These are phyloP conservation scores for Panonychus citri DNA, from an alignment of 1,140 invertebrate species.

Conservation along the genomic window DNA sequence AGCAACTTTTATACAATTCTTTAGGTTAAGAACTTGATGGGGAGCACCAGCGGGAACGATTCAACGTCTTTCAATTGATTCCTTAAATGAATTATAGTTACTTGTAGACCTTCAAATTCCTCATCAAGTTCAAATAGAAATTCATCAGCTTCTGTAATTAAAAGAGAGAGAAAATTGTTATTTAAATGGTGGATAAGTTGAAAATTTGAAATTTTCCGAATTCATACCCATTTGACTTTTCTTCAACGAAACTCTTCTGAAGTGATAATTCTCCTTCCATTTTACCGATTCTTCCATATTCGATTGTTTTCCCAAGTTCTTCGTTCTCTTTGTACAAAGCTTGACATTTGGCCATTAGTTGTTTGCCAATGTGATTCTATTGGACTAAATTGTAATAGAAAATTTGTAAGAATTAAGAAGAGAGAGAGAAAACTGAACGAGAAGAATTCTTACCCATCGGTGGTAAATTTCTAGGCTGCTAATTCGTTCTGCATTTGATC, in stretches of 20 bases:
- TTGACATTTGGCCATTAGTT: slow-evolving; percentile 89
- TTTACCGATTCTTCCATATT: slow-evolving; percentile 78
- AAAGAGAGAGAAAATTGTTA: slow-evolving; percentile 17
- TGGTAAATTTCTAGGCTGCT: slow-evolving; percentile 94
- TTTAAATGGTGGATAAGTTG: background rate
- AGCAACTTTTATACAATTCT: too few relatives aligned
- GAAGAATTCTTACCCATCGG: slow-evolving; percentile 47
- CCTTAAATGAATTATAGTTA: slow-evolving; percentile 77
- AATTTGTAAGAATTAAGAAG: slow-evolving; percentile 6
- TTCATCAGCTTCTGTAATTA: slow-evolving; percentile 78
- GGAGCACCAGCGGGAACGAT: too few relatives aligned
- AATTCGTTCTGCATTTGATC: slow-evolving; percentile 95
- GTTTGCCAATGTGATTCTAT: slow-evolving; percentile 91
- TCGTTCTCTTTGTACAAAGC: slow-evolving; percentile 95
- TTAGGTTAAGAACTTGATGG: too few relatives aligned
- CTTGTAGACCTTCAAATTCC: slow-evolving; percentile 94
- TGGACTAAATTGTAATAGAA: slow-evolving; percentile 28
- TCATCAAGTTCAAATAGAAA: slow-evolving; percentile 86
- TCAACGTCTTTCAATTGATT: slow-evolving; percentile 38
- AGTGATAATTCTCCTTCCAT: slow-evolving; percentile 81
- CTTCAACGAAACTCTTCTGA: slow-evolving; percentile 82
- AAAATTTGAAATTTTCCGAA: background rate
- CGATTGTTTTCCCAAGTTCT: slow-evolving; percentile 82
- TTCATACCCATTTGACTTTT: slow-evolving; percentile 72
- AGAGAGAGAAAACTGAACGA: slow-evolving; percentile 6